Evolutionary conservation across 2,113 vertebrate genomes (phyloP).

Genomic region (Tenrec ecaudatus): DNA sequence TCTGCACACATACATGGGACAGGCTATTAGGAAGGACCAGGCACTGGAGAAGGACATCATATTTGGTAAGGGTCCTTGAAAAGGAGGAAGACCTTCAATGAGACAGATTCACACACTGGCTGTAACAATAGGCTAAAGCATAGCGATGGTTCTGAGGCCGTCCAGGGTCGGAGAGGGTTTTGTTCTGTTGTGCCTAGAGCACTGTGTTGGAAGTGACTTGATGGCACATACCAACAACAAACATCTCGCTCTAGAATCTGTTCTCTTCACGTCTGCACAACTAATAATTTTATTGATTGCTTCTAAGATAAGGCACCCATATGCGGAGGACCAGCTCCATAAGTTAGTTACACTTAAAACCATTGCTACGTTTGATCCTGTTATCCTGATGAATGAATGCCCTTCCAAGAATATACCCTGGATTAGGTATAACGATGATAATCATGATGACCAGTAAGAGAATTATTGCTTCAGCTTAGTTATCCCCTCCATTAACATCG

Average conservation of each 20-base stretch:
- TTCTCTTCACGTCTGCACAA: background rate
- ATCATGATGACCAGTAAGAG: background rate
- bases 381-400: background rate
- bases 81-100: no score
- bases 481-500: background rate
- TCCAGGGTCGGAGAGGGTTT: no score
- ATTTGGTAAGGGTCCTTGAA: no score
- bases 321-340: background rate
- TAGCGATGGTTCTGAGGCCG: no score
- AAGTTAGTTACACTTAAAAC: background rate
- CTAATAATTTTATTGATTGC: background rate
- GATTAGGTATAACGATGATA: background rate
- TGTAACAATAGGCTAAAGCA: no score
- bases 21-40: no score
- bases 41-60: no score
- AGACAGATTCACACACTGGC: no score
- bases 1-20: no score
- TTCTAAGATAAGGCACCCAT: background rate
- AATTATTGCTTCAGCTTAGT: background rate
- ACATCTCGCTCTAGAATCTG: background rate
- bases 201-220: no score
- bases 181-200: no score
- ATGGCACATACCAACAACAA: no score
- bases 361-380: background rate
- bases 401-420: background rate